Evolutionary conservation across 2,113 vertebrate species (phyloP).

Genomic region (Oryzias melastigma): DNA sequence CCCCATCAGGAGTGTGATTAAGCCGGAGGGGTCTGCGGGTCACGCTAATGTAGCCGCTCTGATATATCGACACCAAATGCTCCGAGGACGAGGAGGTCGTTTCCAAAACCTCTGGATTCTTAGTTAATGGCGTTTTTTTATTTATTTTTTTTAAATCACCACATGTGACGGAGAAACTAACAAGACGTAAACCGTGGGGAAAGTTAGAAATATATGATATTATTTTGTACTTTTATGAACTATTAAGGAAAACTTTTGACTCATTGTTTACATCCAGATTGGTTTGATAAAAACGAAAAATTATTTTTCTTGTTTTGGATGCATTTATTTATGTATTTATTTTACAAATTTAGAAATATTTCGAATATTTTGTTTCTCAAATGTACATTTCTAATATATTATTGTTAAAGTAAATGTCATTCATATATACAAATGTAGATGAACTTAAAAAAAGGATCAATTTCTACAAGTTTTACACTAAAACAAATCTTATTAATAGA

Average conservation of each 20-base stretch:
- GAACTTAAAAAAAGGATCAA: too few relatives aligned
- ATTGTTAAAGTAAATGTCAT: too few relatives aligned
- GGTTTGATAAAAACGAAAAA: background rate
- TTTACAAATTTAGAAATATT: too few relatives aligned
- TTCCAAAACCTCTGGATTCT: slow-evolving; percentile 16
- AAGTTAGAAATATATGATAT: background rate
- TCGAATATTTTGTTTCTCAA: too few relatives aligned
- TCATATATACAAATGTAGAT: too few relatives aligned
- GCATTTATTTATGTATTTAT: too few relatives aligned
- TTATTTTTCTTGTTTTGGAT: too few relatives aligned
- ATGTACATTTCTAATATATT: too few relatives aligned
- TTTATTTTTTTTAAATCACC: background rate
- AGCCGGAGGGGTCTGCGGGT: slow-evolving; percentile 43
- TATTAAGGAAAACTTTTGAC: background rate
- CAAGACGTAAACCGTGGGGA: background rate
- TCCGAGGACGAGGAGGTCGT: slow-evolving; percentile 44
- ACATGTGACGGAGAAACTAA: slow-evolving; percentile 7
- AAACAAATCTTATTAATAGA: background rate
- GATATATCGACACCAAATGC: slow-evolving; percentile 51
- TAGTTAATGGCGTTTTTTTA: slow-evolving; percentile 3
- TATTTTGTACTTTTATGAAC: background rate
- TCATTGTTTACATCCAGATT: background rate
- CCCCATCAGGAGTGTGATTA: slow-evolving; percentile 53
- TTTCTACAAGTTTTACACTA: background rate
- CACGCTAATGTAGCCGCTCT: slow-evolving; percentile 66